Conservation (phyloP, 2,888 invertebrate genomes). For the Criorhina ranunculi region DNA sequence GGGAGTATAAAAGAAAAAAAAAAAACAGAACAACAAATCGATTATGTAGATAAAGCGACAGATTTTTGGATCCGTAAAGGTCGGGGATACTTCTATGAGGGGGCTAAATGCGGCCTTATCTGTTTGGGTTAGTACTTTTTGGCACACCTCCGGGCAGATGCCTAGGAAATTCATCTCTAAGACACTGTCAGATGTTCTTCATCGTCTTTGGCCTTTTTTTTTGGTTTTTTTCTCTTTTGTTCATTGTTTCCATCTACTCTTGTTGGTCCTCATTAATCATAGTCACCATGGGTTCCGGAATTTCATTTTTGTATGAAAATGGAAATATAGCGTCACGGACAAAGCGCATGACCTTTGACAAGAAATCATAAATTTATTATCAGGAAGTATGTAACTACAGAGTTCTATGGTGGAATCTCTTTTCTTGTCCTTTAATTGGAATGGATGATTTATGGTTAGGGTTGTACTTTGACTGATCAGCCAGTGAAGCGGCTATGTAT, state of each 20-base stretch:
- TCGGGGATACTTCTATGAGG: conserved; percentile 34
- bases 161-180: conserved; percentile 11
- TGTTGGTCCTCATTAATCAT: conserved; percentile 62
- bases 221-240: background rate
- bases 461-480: conserved; percentile 9
- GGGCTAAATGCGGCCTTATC: conserved; percentile 59
- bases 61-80: conserved; percentile 56
- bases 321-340: conserved; percentile 44
- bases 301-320: conserved; percentile 27
- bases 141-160: conserved; percentile 25
- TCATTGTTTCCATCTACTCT: conserved; percentile 10
- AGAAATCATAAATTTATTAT: conserved; percentile 68
- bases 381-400: conserved; percentile 17
- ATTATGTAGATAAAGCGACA: conserved; percentile 68
- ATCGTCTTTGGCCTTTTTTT: conserved; percentile 7
- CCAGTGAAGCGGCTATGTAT: background rate
- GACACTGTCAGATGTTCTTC: conserved; percentile 23
- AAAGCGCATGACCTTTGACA: conserved; percentile 59
- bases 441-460: conserved; percentile 7
- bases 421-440: conserved; percentile 24
- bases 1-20: background rate
- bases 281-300: conserved; percentile 56
- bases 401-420: background rate
- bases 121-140: conserved; percentile 34
- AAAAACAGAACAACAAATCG: conserved; percentile 42